phyloP scores from a whole-genome alignment of 2,888 invertebrate species.

The Mesopsocus fuscifrons region DNA sequence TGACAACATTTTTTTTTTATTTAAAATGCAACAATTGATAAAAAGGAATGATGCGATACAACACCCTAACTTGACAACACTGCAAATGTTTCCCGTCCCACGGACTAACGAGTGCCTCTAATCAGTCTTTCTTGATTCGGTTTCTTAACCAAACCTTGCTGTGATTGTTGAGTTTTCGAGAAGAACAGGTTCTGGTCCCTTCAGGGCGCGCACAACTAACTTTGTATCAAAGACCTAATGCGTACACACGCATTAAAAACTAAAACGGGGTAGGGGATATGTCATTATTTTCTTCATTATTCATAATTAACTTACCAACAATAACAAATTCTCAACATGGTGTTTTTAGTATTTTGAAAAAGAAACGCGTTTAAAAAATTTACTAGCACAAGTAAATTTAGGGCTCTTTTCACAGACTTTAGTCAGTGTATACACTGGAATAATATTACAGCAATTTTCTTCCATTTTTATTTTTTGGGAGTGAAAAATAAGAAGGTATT shows the following conservation, averaged over 20 bases:
- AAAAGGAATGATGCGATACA: conserved; percentile 8
- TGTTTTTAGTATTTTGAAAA: conserved; percentile 9
- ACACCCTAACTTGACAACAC: conserved; percentile 8
- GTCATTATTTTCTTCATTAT: conserved; percentile 7
- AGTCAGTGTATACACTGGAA: too few species aligned
- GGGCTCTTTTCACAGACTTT: too few species aligned
- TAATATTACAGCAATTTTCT: too few species aligned
- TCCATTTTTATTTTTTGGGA: neutral
- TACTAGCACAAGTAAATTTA: neutral
- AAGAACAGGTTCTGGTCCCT: neutral
- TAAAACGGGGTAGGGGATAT: conserved; percentile 7
- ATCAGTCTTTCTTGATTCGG: neutral
- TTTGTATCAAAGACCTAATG: conserved; percentile 6
- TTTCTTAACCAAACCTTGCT: neutral
- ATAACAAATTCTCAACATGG: conserved; percentile 10
- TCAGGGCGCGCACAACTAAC: neutral
- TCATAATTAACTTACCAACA: conserved; percentile 9
- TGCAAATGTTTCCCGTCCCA: neutral
- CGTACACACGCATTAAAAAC: conserved; percentile 4
- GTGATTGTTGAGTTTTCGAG: neutral
- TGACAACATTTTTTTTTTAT: conserved; percentile 4
- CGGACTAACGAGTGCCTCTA: neutral
- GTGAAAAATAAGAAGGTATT: neutral
- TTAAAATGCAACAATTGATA: conserved; percentile 10
- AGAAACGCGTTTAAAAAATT: conserved; percentile 3